Evolutionary conservation across 1,140 invertebrate species (phyloP), one percentile per base, ranked within the genome.

Genomic region (Psilanteris sp.): DNA sequence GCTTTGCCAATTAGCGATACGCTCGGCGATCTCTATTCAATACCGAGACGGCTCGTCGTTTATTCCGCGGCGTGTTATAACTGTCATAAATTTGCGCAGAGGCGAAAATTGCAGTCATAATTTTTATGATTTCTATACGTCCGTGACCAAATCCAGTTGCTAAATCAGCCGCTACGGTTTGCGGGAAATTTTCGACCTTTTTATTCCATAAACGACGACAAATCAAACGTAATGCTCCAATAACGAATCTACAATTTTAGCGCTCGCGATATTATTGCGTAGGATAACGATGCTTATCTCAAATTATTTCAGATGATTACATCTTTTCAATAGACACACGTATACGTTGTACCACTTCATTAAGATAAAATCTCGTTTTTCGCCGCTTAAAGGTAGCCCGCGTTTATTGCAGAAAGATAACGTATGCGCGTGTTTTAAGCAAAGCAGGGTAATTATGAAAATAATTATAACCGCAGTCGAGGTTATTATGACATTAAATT

Each of bases 311-410:
- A 59, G 11, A 24, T 70, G 64, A 70, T 70, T 50, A 52, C 43
- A 59, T 70, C 43, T 57, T 50, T 50, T 50, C 52, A 50, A 70
- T 70, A 44, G 52, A 34, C 34, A 59, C 59, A 43, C 41, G 64
- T 57, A 70, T 39, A 70, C 62, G 62, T 46, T 55, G 62, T 70
- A 43, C 64, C 64, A 70, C 64, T 70, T 70, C 64, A 70, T 70
- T 70, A 70, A 70, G 64, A 70, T 70, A 57, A 59, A 48, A 70
- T 70, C 64, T 26, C 34, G 52, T 44, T 57, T 32, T 57, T 46
- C 39, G 29, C 22, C 15, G 44, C 24, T 24, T 57, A 32, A 37
- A 57, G 31, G 22, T 32, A 48, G 64, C 50, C 41, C 50, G 43
- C 26, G 29, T 41, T 68, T 46, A 50, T 32, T 44, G 29, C 48